Conservation (phyloP, 2,797 vertebrate genomes). For the Leptatherina wallacei region DNA sequence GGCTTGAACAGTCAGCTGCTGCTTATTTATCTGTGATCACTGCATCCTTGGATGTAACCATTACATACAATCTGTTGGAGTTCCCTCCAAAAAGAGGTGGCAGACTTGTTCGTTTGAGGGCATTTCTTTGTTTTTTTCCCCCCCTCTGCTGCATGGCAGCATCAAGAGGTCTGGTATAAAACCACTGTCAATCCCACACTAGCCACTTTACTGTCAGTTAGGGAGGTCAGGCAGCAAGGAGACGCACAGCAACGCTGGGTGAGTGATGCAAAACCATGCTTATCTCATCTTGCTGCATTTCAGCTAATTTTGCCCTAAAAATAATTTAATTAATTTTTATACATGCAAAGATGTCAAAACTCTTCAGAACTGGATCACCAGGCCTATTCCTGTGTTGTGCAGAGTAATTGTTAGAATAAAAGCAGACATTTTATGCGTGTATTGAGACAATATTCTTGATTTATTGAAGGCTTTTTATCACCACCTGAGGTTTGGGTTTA, state of each 20-base stretch:
- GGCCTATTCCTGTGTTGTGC: constrained; percentile 22
- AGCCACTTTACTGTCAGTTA: constrained; percentile 83
- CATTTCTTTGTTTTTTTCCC: background rate
- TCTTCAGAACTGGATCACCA: constrained; percentile 14
- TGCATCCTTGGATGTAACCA: constrained; percentile 40
- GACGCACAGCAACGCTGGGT: constrained; percentile 60
- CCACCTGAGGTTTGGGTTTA: background rate
- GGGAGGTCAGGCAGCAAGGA: constrained; percentile 73
- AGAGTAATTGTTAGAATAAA: background rate
- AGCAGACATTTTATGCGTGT: constrained; percentile 17
- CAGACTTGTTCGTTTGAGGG: constrained; percentile 38
- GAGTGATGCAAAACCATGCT: constrained; percentile 55
- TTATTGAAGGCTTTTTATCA: constrained; percentile 21
- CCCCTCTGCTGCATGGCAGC: constrained; percentile 42
- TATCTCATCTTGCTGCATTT: background rate
- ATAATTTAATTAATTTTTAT: background rate
- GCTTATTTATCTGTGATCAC: background rate
- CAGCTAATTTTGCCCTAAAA: background rate
- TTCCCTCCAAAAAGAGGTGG: constrained; percentile 25
- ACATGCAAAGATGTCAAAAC: background rate
- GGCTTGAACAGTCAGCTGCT: background rate
- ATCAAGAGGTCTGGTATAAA: constrained; percentile 75
- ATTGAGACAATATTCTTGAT: constrained; percentile 10
- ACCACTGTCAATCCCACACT: constrained; percentile 82
- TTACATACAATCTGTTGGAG: constrained; percentile 45